Conservation (phyloP, 2,797 vertebrate species). For the Myripristis murdjan region DNA sequence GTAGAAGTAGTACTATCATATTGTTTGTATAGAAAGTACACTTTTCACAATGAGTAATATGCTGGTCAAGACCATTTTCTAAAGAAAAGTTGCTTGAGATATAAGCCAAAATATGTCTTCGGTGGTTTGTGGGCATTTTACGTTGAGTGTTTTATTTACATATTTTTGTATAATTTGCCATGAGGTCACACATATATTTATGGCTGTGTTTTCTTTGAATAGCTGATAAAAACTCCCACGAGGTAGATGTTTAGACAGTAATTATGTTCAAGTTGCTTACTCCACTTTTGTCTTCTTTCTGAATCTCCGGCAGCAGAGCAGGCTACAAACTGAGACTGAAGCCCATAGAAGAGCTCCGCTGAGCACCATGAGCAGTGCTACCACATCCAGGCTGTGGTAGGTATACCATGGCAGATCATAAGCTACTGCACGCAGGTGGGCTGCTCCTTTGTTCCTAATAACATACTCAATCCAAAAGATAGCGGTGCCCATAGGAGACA, state of each 20-base stretch:
- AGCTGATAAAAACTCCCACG: not conserved
- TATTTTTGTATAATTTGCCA: too few relatives aligned
- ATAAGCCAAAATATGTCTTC: not conserved
- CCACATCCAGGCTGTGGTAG: constrained; percentile 77
- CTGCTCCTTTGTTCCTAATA: constrained; percentile 76
- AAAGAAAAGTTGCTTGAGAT: not conserved
- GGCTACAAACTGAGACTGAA: constrained; percentile 49
- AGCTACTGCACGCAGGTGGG: constrained; percentile 63
- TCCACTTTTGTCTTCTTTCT: constrained; percentile 71
- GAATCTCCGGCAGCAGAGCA: constrained; percentile 57
- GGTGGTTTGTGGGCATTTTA: too few relatives aligned
- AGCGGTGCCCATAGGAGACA: constrained; percentile 69
- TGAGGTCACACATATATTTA: not conserved
- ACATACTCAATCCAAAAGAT: constrained; percentile 84
- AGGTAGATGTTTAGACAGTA: not conserved
- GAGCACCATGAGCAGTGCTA: constrained; percentile 41
- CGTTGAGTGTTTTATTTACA: too few relatives aligned
- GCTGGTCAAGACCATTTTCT: not conserved
- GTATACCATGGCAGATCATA: constrained; percentile 76
- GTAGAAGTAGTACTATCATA: not conserved
- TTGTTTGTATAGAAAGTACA: not conserved
- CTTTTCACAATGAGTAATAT: not conserved
- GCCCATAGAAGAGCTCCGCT: constrained; percentile 40
- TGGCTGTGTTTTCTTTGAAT: not conserved
- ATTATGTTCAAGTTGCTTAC: constrained; percentile 21